Base-by-base conservation (phyloP, 2,888 invertebrate genomes). In the Pachydiplax longipennis region DNA sequence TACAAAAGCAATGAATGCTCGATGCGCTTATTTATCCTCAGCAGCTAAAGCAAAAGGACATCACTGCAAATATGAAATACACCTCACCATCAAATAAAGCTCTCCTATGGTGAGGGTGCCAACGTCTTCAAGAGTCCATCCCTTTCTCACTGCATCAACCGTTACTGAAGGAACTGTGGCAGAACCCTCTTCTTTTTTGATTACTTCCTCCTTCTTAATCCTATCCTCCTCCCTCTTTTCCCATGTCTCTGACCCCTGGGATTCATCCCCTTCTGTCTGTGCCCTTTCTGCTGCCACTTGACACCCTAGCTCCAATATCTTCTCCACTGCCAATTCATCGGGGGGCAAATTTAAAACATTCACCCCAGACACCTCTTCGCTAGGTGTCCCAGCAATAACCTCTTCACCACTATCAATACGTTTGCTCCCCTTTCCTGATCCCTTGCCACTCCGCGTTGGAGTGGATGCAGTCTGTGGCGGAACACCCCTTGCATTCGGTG, bases 31-130 rank as follows among this genome's bases (percentile, higher is more conserved):
- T 5, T 2, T 37, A 5, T 37, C 37, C 37, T 37, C 5, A 37
- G 37, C 44, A 44, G 44, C 44, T 10, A 8, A 44, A 44, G 8
- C 44, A 44, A 44, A 44, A 44, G 44, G 44, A 10, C 4, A 44
- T 44, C 44, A 44, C 44, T 44, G 44, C 10, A 44, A 44, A 44
- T 8, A 44, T 6, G 44, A 37, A 37, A 37, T 44, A 44, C 44
- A 44, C 10, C n/a, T 94, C 93, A 97, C 97, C 96, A 98, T 98
- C 90, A 99, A 95, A 94, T 98, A 98, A 91, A 99, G 94, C 94
- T 99, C 98, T 0, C 98, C 98, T 53, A 99, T 95, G 6, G 98
- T 98, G 80, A 98, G 95, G 58, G 97, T 96, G 12, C 97, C 97
- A 0, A 97, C 96, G 93, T 97, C 97, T 25, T 95, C 94, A 13